Evolutionary conservation across 2,797 vertebrate species (phyloP).

Genomic region (Peromyscus aztecus): DNA sequence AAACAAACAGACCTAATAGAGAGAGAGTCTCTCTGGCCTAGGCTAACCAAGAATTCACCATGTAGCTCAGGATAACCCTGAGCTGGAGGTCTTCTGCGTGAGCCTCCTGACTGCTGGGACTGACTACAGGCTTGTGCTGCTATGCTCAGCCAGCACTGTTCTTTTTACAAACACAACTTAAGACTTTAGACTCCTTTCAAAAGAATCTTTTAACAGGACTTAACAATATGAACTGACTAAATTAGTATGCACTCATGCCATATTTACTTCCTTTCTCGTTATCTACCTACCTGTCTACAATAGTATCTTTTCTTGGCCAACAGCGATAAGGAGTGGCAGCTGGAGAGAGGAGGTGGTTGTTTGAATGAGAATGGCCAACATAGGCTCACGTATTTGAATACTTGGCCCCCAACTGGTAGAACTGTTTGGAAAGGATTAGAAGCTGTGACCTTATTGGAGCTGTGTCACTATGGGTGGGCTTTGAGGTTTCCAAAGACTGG

Average conservation of each 20-base stretch:
- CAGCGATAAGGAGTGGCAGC: background rate
- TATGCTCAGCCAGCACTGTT: background rate
- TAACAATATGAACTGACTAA: constrained; percentile 17
- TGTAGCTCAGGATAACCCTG: background rate
- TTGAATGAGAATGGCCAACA: background rate
- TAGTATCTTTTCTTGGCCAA: background rate
- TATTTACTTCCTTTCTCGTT: background rate
- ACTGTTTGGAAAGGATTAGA: background rate
- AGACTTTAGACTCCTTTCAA: constrained; percentile 6
- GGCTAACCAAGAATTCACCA: background rate
- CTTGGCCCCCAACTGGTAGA: background rate
- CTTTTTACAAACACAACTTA: constrained; percentile 7
- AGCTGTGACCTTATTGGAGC: background rate
- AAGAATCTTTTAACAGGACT: constrained; percentile 12
- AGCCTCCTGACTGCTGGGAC: background rate
- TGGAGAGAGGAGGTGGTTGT: background rate
- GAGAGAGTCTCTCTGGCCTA: background rate
- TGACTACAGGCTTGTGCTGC: background rate
- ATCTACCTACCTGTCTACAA: background rate
- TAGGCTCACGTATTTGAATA: background rate
- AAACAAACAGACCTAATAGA: background rate
- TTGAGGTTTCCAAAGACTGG: background rate
- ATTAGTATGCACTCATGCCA: background rate
- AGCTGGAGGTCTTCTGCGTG: background rate
- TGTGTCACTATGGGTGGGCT: background rate